A percentile compares a stretch with the other conserved stretches of the same genome.
These are phyloP conservation scores for Morpho achilles DNA, from an alignment of 2,888 invertebrate species.

Conservation along the genomic window DNA sequence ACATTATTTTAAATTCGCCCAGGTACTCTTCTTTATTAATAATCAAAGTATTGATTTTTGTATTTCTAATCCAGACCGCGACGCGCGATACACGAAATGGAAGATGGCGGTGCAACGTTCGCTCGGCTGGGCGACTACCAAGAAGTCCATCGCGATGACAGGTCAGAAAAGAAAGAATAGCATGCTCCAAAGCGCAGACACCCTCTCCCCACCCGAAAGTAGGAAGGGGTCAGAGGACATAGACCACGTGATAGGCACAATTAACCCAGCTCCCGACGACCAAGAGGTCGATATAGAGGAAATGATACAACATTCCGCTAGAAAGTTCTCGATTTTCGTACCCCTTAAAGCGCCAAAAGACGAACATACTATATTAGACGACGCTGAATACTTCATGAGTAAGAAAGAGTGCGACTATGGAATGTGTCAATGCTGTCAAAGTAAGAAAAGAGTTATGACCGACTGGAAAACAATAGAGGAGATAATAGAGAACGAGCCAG, in stretches of 20 bases:
- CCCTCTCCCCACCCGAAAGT: constrained; percentile 37
- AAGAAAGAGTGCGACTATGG: constrained; percentile 70
- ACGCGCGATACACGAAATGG: constrained; percentile 93
- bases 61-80: constrained; percentile 81
- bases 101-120: constrained; percentile 96
- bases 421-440: constrained; percentile 59
- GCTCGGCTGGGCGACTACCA: constrained; percentile 91
- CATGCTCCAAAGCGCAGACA: constrained; percentile 44
- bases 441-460: constrained; percentile 46
- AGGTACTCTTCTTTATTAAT: too few relatives aligned
- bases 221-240: constrained; percentile 42
- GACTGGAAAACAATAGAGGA: constrained; percentile 68
- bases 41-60: neutral
- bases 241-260: constrained; percentile 35
- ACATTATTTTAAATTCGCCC: too few relatives aligned
- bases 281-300: constrained; percentile 50
- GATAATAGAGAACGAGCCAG: constrained; percentile 71
- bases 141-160: constrained; percentile 88
- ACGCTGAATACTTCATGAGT: constrained; percentile 57
- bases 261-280: constrained; percentile 10
- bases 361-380: constrained; percentile 63
- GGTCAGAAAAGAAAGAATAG: constrained; percentile 78
- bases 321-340: constrained; percentile 57
- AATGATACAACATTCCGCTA: constrained; percentile 53
- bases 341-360: constrained; percentile 41